phyloP scores from a whole-genome alignment of 2,888 invertebrate species.

The Cantharis nigra region DNA sequence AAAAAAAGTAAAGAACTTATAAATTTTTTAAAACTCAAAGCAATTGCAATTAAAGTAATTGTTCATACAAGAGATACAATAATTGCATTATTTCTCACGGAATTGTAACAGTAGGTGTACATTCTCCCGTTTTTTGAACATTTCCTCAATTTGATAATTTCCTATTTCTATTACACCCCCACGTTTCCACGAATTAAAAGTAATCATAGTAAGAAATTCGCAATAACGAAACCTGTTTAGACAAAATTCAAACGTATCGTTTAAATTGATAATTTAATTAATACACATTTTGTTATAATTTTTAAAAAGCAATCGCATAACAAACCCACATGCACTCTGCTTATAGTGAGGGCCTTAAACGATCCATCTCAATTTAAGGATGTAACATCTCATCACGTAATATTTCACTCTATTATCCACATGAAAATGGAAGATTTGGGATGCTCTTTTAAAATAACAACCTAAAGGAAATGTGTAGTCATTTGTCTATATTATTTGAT shows the following conservation, averaged over 20 bases:
- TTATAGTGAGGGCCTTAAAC: constrained; percentile 21
- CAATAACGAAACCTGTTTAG: neutral
- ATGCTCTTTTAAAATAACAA: constrained; percentile 45
- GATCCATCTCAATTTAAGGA: constrained; percentile 42
- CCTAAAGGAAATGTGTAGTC: constrained; percentile 46
- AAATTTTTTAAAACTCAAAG: neutral
- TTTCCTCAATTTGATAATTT: constrained; percentile 46
- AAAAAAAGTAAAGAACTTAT: neutral
- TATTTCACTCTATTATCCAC: constrained; percentile 48
- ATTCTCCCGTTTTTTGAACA: constrained; percentile 41
- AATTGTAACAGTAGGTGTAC: constrained; percentile 37
- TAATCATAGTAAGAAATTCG: neutral
- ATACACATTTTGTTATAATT: neutral
- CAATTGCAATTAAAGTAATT: neutral
- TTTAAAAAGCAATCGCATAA: constrained; percentile 18
- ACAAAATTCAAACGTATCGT: neutral
- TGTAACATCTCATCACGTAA: constrained; percentile 41
- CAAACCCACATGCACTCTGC: constrained; percentile 10
- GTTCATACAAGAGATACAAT: constrained; percentile 3
- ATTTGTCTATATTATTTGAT: constrained; percentile 47
- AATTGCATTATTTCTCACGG: constrained; percentile 38
- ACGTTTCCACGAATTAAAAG: constrained; percentile 29
- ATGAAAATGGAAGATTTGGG: constrained; percentile 43
- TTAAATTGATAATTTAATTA: neutral
- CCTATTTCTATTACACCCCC: constrained; percentile 38